phyloP scores from a whole-genome alignment of 2,797 vertebrate species.

The Scleropages formosus region DNA sequence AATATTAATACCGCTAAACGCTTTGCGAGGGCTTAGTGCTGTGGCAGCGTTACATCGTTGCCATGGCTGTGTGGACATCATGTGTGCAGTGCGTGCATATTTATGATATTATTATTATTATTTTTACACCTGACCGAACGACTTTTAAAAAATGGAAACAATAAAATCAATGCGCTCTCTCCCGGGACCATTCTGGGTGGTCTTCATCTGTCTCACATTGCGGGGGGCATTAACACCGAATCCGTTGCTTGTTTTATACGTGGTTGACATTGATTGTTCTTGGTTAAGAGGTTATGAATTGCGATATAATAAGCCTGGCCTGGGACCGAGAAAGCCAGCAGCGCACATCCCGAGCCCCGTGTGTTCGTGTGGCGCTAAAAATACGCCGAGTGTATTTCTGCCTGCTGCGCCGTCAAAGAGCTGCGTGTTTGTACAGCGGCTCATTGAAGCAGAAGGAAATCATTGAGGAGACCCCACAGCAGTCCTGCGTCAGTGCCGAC shows the following conservation, averaged over 20 bases:
- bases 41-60: constrained; percentile 2
- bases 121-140: neutral
- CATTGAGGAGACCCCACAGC: constrained; percentile 99
- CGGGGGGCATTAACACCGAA: neutral
- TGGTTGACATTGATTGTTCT: neutral
- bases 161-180: neutral
- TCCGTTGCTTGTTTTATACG: constrained; percentile 3
- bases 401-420: constrained; percentile 21
- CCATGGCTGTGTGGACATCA: constrained; percentile 9
- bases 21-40: neutral
- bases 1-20: neutral
- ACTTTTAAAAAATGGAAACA: neutral
- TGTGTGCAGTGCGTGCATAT: constrained; percentile 15
- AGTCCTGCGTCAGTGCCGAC: constrained; percentile 92
- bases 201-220: neutral
- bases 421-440: constrained; percentile 72
- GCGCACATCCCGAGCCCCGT: neutral
- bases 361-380: constrained; percentile 13
- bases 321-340: constrained; percentile 3
- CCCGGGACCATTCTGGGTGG: neutral
- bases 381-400: constrained; percentile 20
- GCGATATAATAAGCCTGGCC: constrained; percentile 2
- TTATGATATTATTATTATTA: no score
- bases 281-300: constrained; percentile 1
- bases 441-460: constrained; percentile 96